phyloP scores from a whole-genome alignment of 1,140 invertebrate genomes.

The Mamestra configurata region DNA sequence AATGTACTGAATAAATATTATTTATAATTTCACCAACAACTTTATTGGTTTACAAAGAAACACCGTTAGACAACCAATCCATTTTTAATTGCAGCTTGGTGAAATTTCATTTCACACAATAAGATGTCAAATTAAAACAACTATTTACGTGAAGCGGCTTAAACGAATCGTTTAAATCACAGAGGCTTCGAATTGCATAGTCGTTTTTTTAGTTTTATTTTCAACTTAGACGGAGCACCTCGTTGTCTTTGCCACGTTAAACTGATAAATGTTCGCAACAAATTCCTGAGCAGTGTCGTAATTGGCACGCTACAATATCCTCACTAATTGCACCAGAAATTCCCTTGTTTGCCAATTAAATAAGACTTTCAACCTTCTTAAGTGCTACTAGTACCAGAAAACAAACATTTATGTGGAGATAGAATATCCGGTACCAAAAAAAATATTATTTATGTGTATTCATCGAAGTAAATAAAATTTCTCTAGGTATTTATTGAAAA shows the following conservation, averaged over 20 bases:
- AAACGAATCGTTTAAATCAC: no score
- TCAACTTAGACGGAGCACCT: neutral
- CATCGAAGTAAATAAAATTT: no score
- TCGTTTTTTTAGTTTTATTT: slow-evolving; percentile 2
- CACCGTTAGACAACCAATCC: no score
- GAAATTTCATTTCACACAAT: neutral
- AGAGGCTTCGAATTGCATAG: neutral
- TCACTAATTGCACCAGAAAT: slow-evolving; percentile 12
- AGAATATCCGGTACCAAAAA: no score
- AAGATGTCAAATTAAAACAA: neutral
- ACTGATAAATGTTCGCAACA: neutral
- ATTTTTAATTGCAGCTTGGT: no score
- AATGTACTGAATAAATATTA: no score
- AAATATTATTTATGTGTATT: no score
- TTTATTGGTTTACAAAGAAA: no score
- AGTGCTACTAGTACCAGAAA: neutral
- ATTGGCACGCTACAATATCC: slow-evolving; percentile 3
- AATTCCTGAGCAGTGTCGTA: slow-evolving; percentile 10
- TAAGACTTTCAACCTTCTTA: neutral
- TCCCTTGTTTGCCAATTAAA: slow-evolving; percentile 4
- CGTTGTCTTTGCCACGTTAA: neutral
- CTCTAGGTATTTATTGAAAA: no score
- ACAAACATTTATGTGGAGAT: neutral
- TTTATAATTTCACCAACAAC: no score
- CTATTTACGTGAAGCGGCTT: no score